Evolutionary conservation across 2,888 invertebrate species (phyloP), one percentile per base, ranked within the genome.

Genomic region (Hartigia nigra): DNA sequence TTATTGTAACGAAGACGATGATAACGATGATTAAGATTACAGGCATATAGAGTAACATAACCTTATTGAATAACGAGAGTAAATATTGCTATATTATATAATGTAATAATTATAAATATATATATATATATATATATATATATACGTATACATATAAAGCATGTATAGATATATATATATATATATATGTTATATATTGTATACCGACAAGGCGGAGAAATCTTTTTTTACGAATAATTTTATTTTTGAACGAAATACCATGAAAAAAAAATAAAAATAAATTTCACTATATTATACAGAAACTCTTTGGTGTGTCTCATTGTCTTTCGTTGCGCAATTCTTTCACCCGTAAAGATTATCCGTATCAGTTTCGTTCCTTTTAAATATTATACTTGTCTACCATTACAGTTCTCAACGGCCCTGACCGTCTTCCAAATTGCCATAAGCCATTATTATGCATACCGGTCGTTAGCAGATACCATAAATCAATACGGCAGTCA

Each of bases 141-240:
- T 83, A 82, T 83, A 80, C 81, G 78, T 80, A 78, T 78, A 76
- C 55, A 76, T 78, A 77, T 79, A 76, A 70, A 70, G 70, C 72
- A 80, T 79, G 82, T 80, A 81, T 82, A 82, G 81, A 83, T 83
- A 85, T 83, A 84, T 83, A 84, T 83, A 85, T 84, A 84, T 87
- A 84, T n/a, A n/a, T 88, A 83, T 85, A 82, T 82, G 77, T 77
- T 83, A 86, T 89, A 88, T 87, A 86, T 85, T 88, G 74, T 77
- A 87, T 88, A 87, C 85, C 87, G 86, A 89, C 84, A 87, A 84
- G 88, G 84, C 87, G 87, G 84, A 89, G 86, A 90, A 89, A 89
- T 88, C 89, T 91, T 91, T 91, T 91, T 91, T 90, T 91, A 91
- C 91, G 90, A 90, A 91, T 91, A 90, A 91, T 91, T 91, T 91